phyloP scores from a whole-genome alignment of 2,797 vertebrate species.

The Schizopygopsis pylzovi region DNA sequence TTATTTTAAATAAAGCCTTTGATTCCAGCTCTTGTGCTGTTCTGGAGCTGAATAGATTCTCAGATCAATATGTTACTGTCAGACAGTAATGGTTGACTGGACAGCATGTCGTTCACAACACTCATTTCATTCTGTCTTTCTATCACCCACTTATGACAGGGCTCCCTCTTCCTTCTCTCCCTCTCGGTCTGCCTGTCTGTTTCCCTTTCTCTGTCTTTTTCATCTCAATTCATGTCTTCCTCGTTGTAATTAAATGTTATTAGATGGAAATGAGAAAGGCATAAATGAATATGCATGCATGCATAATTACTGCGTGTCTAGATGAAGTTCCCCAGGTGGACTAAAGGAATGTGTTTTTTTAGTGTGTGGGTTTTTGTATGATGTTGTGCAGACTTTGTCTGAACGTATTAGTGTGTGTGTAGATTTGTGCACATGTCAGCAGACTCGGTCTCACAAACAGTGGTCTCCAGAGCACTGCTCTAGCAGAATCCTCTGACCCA shows the following conservation, averaged over 20 bases:
- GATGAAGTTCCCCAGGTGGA: conserved; percentile 47
- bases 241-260: conserved; percentile 50
- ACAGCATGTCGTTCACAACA: conserved; percentile 32
- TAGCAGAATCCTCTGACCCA: conserved; percentile 62
- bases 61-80: conserved; percentile 61
- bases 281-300: conserved; percentile 57
- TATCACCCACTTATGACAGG: conserved; percentile 50
- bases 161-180: conserved; percentile 7
- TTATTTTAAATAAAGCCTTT: conserved; percentile 24
- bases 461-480: conserved; percentile 52
- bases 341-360: conserved; percentile 18
- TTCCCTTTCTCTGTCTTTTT: conserved; percentile 33
- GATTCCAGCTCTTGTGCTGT: conserved; percentile 11
- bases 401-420: conserved; percentile 31
- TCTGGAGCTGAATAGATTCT: conserved; percentile 54
- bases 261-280: conserved; percentile 38
- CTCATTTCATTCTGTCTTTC: conserved; percentile 32
- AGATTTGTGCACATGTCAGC: conserved; percentile 40
- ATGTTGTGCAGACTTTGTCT: conserved; percentile 33
- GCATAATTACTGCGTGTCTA: conserved; percentile 57
- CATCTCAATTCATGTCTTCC: conserved; percentile 23
- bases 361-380: conserved; percentile 43
- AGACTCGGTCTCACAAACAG: conserved; percentile 50
- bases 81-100: conserved; percentile 55
- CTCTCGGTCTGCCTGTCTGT: conserved; percentile 38